A percentile compares a stretch with the other conserved stretches of the same genome.
Conservation (phyloP, 2,888 invertebrate species). For the Chrysolina haemoptera region DNA sequence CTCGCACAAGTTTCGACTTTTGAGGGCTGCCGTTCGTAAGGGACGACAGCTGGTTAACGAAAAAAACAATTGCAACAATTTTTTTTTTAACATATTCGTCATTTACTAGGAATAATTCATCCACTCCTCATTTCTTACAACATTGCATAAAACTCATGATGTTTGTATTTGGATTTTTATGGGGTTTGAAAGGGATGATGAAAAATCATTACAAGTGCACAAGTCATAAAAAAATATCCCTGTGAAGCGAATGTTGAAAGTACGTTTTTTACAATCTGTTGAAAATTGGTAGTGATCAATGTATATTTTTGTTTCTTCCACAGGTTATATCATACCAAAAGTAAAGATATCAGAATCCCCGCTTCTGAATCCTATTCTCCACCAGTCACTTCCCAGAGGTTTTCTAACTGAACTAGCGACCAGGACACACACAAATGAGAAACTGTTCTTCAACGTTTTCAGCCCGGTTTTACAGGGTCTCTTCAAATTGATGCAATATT, state of each 20-base stretch:
- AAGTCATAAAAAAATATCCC: too few species aligned
- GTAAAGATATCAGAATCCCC: conserved; percentile 74
- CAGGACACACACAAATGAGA: conserved; percentile 72
- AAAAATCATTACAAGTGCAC: too few species aligned
- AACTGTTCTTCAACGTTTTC: conserved; percentile 76
- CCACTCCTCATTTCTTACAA: too few species aligned
- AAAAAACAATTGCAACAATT: too few species aligned
- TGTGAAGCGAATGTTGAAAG: background rate
- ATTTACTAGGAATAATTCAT: too few species aligned
- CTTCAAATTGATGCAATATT: conserved; percentile 77
- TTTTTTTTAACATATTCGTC: too few species aligned
- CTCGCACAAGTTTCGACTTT: too few species aligned
- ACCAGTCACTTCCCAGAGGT: conserved; percentile 81
- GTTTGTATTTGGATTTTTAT: too few species aligned
- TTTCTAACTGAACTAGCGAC: conserved; percentile 76
- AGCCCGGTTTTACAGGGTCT: conserved; percentile 81
- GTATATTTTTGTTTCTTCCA: conserved; percentile 13
- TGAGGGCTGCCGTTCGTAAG: too few species aligned
- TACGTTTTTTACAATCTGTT: conserved; percentile 15
- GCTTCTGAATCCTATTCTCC: conserved; percentile 79
- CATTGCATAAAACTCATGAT: too few species aligned
- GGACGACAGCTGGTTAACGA: too few species aligned
- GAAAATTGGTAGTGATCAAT: background rate
- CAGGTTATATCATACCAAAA: conserved; percentile 62
- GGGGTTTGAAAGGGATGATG: too few species aligned